Conservation (phyloP, 2,888 invertebrate species). For the Temnothorax unifasciatus region DNA sequence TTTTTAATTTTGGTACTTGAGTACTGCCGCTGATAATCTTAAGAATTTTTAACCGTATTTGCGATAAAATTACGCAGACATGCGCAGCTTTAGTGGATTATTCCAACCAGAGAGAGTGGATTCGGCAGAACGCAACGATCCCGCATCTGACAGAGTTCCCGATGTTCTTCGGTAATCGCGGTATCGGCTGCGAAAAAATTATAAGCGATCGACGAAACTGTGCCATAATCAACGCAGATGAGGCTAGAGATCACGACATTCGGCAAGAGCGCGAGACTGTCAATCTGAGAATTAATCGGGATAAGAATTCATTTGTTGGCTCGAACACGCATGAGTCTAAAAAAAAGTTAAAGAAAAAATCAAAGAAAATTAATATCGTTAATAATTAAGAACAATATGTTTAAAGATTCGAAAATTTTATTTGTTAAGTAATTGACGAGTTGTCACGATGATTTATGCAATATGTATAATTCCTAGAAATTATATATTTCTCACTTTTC, state of each 20-base stretch:
- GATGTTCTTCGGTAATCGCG: conserved; percentile 50
- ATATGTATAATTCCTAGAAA: conserved; percentile 14
- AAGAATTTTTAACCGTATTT: not conserved
- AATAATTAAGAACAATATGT: not conserved
- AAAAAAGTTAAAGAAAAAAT: not conserved
- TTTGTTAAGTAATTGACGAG: not conserved
- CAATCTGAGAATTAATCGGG: conserved; percentile 1
- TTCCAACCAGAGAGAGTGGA: conserved; percentile 78
- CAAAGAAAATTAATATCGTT: not conserved
- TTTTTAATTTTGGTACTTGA: not conserved
- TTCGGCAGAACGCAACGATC: conserved; percentile 45
- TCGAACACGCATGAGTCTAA: not conserved
- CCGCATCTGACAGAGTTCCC: conserved; percentile 57
- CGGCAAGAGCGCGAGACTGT: not conserved
- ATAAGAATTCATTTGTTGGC: not conserved
- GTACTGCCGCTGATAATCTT: not conserved
- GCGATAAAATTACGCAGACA: conserved; percentile 69
- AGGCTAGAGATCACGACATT: conserved; percentile 9
- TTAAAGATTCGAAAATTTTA: conserved; percentile 1
- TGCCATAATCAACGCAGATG: conserved; percentile 44
- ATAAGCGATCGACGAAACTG: conserved; percentile 55
- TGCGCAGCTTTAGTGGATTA: conserved; percentile 78
- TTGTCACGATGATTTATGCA: not conserved
- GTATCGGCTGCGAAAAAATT: conserved; percentile 36
- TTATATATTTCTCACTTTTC: not conserved